Evolutionary conservation across 2,113 vertebrate genomes (phyloP).

Genomic region (Hyperoodon ampullatus): DNA sequence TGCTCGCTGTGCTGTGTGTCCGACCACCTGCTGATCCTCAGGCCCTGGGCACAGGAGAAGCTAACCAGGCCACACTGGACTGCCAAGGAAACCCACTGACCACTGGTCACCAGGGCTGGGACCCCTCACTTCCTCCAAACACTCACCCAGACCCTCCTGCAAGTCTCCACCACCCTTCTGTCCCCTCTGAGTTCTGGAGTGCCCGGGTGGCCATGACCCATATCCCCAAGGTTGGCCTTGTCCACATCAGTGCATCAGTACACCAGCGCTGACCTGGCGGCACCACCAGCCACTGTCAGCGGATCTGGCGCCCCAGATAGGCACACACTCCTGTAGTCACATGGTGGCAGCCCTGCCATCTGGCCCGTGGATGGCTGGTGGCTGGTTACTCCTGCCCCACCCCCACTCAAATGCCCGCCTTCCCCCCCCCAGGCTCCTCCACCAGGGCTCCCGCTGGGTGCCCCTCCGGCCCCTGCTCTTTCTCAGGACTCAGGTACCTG

Average conservation of each 20-base stretch:
- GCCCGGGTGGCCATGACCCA: background rate
- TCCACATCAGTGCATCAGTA: background rate
- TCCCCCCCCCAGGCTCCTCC: too few relatives aligned
- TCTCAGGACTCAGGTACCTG: background rate
- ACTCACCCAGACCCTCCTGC: background rate
- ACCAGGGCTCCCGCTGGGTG: background rate
- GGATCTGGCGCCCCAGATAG: too few relatives aligned
- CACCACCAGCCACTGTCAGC: accelerated
- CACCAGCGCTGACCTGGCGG: background rate
- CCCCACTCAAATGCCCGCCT: background rate
- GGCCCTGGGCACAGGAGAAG: background rate
- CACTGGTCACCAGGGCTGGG: background rate
- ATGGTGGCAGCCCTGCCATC: background rate
- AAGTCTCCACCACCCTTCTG: too few relatives aligned
- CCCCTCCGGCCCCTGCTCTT: too few relatives aligned
- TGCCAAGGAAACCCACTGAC: background rate
- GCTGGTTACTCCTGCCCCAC: background rate
- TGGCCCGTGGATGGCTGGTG: background rate
- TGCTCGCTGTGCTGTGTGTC: background rate
- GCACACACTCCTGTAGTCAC: accelerated
- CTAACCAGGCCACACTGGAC: background rate
- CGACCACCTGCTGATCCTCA: background rate
- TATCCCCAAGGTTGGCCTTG: background rate
- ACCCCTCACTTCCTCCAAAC: background rate
- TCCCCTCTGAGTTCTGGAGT: background rate